These are phyloP conservation scores for Drepana falcataria DNA, from an alignment of 2,888 invertebrate genomes.

Conservation along the genomic window DNA sequence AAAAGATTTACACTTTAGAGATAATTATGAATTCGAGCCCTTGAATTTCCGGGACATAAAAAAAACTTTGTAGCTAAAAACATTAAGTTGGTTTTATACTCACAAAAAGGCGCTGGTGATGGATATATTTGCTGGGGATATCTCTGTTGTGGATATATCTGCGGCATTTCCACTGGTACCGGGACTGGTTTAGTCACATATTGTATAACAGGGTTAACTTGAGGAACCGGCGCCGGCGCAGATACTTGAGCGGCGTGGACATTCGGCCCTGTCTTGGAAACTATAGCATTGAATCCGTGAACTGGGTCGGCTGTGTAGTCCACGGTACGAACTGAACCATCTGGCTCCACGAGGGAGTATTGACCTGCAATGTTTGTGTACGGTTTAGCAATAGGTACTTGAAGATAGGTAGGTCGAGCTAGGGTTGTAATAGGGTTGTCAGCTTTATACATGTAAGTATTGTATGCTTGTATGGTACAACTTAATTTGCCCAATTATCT, in stretches of 20 bases:
- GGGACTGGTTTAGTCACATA: constrained; percentile 47
- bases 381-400: too few relatives aligned
- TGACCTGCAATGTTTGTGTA: constrained; percentile 52
- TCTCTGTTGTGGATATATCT: constrained; percentile 26
- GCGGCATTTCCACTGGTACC: constrained; percentile 57
- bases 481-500: too few relatives aligned
- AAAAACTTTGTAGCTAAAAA: too few relatives aligned
- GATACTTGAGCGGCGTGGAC: constrained; percentile 51
- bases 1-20: too few relatives aligned
- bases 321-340: constrained; percentile 73
- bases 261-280: constrained; percentile 72
- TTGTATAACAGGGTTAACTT: constrained; percentile 30
- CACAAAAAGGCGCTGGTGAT: constrained; percentile 37
- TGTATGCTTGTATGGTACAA: too few relatives aligned
- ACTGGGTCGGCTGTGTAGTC: constrained; percentile 80
- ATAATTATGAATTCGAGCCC: too few relatives aligned
- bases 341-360: constrained; percentile 74
- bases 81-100: constrained; percentile 14
- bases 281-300: constrained; percentile 79
- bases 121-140: constrained; percentile 35
- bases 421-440: too few relatives aligned
- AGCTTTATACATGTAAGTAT: too few relatives aligned
- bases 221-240: constrained; percentile 18
- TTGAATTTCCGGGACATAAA: too few relatives aligned
- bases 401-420: too few relatives aligned